phyloP scores from a whole-genome alignment of 2,113 vertebrate genomes.

The Azemiops feae region DNA sequence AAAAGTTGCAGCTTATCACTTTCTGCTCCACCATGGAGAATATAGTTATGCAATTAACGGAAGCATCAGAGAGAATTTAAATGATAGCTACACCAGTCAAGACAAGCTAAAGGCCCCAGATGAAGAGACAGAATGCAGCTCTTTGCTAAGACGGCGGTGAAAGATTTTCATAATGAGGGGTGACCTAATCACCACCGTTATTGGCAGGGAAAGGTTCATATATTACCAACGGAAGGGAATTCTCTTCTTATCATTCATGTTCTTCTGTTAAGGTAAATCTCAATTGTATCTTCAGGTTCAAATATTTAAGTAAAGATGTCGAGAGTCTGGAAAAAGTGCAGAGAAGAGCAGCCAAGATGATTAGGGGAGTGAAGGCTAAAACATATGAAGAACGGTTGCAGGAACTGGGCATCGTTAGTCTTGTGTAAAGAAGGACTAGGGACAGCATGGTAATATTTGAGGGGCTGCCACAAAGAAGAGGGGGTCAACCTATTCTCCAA shows the following conservation, averaged over 20 bases:
- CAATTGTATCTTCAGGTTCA: background rate
- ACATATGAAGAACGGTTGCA: background rate
- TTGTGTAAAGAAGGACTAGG: background rate
- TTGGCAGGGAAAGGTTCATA: background rate
- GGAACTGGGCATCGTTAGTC: background rate
- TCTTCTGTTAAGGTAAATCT: background rate
- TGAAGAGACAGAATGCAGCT: background rate
- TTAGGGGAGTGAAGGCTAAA: background rate
- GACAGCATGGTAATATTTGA: background rate
- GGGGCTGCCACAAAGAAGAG: background rate
- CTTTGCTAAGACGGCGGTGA: background rate
- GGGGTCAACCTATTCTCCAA: background rate
- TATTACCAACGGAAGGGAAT: background rate
- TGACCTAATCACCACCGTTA: no score
- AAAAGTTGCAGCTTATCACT: background rate
- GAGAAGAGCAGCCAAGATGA: background rate
- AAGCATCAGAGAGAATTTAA: conserved; percentile 5
- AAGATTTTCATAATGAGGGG: background rate
- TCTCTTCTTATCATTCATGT: background rate
- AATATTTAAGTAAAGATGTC: background rate
- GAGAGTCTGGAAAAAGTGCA: background rate
- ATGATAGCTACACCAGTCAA: background rate
- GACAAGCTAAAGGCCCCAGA: background rate
- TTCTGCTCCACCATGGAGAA: background rate
- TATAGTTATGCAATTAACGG: background rate